phyloP scores from a whole-genome alignment of 2,888 invertebrate genomes.

The Cephus pulcher region DNA sequence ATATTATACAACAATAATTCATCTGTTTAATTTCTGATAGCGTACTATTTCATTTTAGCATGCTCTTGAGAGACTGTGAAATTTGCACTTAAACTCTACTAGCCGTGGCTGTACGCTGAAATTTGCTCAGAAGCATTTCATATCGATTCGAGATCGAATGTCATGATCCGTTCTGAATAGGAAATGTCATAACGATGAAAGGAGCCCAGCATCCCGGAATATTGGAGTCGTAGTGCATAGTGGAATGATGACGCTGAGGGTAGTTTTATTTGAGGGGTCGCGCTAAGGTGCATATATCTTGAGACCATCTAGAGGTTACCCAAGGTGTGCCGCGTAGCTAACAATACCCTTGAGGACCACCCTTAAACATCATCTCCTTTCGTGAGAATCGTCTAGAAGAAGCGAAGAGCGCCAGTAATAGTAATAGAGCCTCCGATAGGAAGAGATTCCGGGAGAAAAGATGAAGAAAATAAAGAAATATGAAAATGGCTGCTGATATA shows the following conservation, averaged over 20 bases:
- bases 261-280: not conserved
- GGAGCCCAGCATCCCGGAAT: not conserved
- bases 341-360: constrained; percentile 20
- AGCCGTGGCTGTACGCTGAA: constrained; percentile 6
- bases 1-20: not conserved
- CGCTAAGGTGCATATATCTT: constrained; percentile 3
- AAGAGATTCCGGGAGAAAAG: constrained; percentile 8
- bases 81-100: constrained; percentile 4
- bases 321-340: constrained; percentile 20
- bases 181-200: constrained; percentile 1
- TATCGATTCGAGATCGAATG: not conserved
- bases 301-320: not conserved
- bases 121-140: not conserved
- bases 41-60: constrained; percentile 6
- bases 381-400: not conserved
- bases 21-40: not conserved
- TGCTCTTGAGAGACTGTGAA: not conserved
- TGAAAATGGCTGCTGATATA: not conserved
- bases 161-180: not conserved
- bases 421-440: constrained; percentile 17
- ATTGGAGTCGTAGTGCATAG: not conserved
- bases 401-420: constrained; percentile 1
- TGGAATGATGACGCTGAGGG: not conserved
- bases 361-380: constrained; percentile 22
- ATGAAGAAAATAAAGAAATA: constrained; percentile 1